These are phyloP conservation scores for Planiliza haematocheilus DNA, from an alignment of 2,113 vertebrate species.

Conservation along the genomic window DNA sequence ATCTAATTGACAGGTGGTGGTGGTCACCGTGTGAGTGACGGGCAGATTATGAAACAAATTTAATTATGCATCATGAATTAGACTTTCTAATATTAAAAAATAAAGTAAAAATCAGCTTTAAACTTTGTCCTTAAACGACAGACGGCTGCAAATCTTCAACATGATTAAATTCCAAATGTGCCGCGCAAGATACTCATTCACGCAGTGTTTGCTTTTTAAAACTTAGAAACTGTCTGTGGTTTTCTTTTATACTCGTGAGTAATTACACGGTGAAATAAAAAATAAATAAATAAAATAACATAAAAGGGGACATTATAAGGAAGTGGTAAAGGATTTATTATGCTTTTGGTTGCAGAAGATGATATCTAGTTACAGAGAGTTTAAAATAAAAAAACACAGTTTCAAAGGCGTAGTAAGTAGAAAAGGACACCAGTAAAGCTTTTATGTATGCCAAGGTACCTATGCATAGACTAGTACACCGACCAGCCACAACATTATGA, in stretches of 20 bases:
- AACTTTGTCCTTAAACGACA: constrained; percentile 7
- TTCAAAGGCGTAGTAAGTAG: not conserved
- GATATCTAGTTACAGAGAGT: too few species aligned
- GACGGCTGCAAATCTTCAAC: constrained; percentile 1
- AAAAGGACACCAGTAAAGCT: not conserved
- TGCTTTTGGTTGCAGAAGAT: too few species aligned
- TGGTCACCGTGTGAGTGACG: not conserved
- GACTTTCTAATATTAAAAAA: not conserved
- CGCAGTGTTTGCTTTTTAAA: too few species aligned
- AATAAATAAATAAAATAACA: too few species aligned
- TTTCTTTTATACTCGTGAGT: not conserved
- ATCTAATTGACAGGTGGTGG: not conserved
- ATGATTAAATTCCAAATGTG: not conserved
- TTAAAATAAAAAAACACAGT: too few species aligned
- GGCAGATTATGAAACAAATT: not conserved
- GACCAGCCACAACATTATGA: too few species aligned
- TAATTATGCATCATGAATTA: constrained; percentile 2
- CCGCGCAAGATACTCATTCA: too few species aligned
- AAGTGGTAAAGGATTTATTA: too few species aligned
- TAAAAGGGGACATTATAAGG: too few species aligned
- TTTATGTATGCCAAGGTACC: constrained; percentile 2
- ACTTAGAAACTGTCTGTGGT: not conserved
- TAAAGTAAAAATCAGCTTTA: constrained; percentile 15
- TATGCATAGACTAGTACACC: constrained; percentile 34
- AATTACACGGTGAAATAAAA: not conserved